phyloP scores from a whole-genome alignment of 2,113 vertebrate genomes.

The Nematolebias whitei region DNA sequence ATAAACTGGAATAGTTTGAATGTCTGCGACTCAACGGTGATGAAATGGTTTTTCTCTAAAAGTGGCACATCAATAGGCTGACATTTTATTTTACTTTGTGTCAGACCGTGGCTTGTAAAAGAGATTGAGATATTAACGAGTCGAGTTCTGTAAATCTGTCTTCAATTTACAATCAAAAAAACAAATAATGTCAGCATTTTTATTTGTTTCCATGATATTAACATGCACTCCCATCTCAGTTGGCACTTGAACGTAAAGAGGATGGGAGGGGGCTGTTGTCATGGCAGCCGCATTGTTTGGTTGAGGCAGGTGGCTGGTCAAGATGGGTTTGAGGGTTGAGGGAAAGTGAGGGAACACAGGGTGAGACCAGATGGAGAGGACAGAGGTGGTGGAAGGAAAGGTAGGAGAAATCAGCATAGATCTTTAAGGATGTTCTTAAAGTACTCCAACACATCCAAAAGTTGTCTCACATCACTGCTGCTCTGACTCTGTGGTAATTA shows the following conservation, averaged over 20 bases:
- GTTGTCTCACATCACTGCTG: not conserved
- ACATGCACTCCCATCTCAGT: constrained; percentile 28
- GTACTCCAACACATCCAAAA: not conserved
- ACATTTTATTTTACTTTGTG: no score
- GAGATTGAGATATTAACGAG: no score
- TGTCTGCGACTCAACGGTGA: no score
- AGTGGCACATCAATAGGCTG: no score
- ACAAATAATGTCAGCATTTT: not conserved
- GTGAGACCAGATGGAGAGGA: constrained; percentile 20
- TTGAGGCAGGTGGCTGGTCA: constrained; percentile 61
- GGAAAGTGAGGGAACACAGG: constrained; percentile 47
- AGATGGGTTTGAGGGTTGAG: constrained; percentile 43
- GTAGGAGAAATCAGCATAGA: constrained; percentile 12
- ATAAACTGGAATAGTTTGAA: no score
- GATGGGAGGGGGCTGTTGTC: constrained; percentile 64
- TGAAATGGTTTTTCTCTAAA: no score
- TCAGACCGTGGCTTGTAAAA: no score
- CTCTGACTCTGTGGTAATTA: not conserved
- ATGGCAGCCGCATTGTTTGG: constrained; percentile 68
- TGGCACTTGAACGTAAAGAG: constrained; percentile 37
- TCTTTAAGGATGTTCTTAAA: not conserved
- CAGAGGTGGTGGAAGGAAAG: not conserved
- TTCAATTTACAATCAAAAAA: not conserved
- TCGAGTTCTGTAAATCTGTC: not conserved
- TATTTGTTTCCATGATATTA: constrained; percentile 58